Base-by-base conservation (phyloP, 2,888 invertebrate species). In the Cataglyphis cursor region DNA sequence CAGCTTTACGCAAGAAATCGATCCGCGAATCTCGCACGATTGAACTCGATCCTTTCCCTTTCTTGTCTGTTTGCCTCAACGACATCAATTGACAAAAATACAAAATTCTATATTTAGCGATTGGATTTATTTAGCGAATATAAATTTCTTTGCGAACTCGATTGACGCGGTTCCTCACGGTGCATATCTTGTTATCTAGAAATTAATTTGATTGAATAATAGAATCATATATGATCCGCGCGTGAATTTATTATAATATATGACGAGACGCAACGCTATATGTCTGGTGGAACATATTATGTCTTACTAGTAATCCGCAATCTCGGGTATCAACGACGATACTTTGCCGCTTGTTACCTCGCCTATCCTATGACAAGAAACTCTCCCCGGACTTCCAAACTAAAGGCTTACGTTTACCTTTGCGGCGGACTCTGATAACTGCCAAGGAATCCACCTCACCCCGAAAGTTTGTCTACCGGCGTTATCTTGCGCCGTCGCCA, bases 381-480 rank as follows among this genome's bases (percentile, higher is more conserved):
- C 72, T 85, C 81, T 57, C 44, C 51, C 44, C 65, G 78, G 44
- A 68, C 64, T 78, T 64, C 76, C 66, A 84, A 78, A 78, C 62
- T 81, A 65, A 75, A 76, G 87, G 81, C 72, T 83, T 73, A 72
- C 87, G 84, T 72, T 82, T 83, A 82, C 68, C 86, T 87, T 85
- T 85, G 83, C 84, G 85, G 84, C 85, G 73, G 81, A 24, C 80
- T 86, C 84, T 83, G 89, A 90, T 90, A 90, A 90, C 87, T 82
- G 68, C 64, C 75, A 73, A 87, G 91, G 84, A 92, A 91, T 91
- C 89, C 88, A 87, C 90, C 88, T 88, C 89, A 85, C 82, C 75
- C 83, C n/a, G 86, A 90, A 92, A 92, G 91, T 93, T 93, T 86
- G 88, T 87, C 89, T 91, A 91, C 93, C 93, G 91, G 81, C 89